A percentile compares a stretch with the other conserved stretches of the same genome.
Evolutionary conservation across 2,888 invertebrate species (phyloP).

Genomic region (Leptinotarsa haldemani): DNA sequence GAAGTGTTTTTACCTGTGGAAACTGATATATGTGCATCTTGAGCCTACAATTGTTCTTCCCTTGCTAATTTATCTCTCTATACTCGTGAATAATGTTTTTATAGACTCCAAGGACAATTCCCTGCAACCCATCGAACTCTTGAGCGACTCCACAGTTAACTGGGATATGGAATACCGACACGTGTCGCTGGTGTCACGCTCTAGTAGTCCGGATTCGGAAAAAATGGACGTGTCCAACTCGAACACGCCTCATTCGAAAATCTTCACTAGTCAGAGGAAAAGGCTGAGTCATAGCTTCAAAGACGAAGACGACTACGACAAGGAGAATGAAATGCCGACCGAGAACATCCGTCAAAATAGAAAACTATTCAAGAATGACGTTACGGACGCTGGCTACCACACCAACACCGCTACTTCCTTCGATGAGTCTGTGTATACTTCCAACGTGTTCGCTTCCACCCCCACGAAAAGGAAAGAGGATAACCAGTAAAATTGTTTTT

Average conservation of each 20-base stretch:
- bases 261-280: constrained; percentile 62
- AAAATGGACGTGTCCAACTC: constrained; percentile 61
- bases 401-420: constrained; percentile 52
- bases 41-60: no score
- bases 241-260: constrained; percentile 61
- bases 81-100: constrained; percentile 25
- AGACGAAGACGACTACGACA: constrained; percentile 51
- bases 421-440: constrained; percentile 48
- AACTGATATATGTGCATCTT: no score
- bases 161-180: constrained; percentile 64
- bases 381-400: constrained; percentile 60
- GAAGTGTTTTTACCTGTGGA: no score
- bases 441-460: constrained; percentile 60
- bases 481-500: constrained; percentile 15
- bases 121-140: constrained; percentile 32
- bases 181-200: constrained; percentile 55
- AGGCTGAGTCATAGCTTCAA: constrained; percentile 64
- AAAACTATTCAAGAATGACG: constrained; percentile 51
- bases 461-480: constrained; percentile 56
- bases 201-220: constrained; percentile 45
- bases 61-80: no score
- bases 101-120: constrained; percentile 31
- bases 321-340: constrained; percentile 43
- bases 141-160: constrained; percentile 57
- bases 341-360: constrained; percentile 46